phyloP scores from a whole-genome alignment of 2,888 invertebrate species.

The Lamellibrachia columna region DNA sequence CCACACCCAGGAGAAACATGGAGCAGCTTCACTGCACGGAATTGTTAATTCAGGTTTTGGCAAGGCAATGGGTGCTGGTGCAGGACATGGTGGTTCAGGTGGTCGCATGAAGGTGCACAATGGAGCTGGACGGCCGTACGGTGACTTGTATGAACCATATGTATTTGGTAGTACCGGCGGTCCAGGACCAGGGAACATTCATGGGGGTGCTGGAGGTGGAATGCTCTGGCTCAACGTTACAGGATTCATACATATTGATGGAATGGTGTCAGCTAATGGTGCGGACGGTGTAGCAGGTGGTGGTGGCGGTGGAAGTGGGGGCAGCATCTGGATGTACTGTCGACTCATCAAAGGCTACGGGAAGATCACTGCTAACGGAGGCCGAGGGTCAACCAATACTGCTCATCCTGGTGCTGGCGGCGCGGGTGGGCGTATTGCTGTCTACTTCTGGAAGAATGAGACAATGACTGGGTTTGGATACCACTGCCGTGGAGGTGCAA shows the following conservation, averaged over 20 bases:
- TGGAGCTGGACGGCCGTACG: conserved; percentile 48
- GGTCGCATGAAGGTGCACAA: conserved; percentile 37
- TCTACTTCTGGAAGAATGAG: conserved; percentile 47
- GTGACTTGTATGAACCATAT: conserved; percentile 52
- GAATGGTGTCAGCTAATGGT: conserved; percentile 50
- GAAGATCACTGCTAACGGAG: conserved; percentile 50
- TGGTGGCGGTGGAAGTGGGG: conserved; percentile 52
- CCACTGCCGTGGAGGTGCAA: conserved; percentile 44
- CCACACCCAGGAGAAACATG: conserved; percentile 35
- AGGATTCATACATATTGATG: conserved; percentile 50
- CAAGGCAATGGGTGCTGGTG: conserved; percentile 40
- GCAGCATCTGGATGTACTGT: conserved; percentile 52
- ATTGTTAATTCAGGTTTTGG: background rate
- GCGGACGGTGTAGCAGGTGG: conserved; percentile 27
- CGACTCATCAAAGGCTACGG: conserved; percentile 51
- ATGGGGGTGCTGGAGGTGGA: conserved; percentile 50
- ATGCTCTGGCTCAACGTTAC: conserved; percentile 55
- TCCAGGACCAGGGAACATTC: conserved; percentile 34
- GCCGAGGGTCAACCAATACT: conserved; percentile 39
- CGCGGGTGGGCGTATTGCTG: conserved; percentile 49
- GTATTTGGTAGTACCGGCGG: conserved; percentile 52
- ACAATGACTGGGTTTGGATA: conserved; percentile 49
- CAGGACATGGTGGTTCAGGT: conserved; percentile 50
- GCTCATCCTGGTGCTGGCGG: conserved; percentile 44
- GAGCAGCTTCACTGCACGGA: background rate